Evolutionary conservation across 1,140 invertebrate genomes (phyloP).

Genomic region (Brachionus plicatilis): DNA sequence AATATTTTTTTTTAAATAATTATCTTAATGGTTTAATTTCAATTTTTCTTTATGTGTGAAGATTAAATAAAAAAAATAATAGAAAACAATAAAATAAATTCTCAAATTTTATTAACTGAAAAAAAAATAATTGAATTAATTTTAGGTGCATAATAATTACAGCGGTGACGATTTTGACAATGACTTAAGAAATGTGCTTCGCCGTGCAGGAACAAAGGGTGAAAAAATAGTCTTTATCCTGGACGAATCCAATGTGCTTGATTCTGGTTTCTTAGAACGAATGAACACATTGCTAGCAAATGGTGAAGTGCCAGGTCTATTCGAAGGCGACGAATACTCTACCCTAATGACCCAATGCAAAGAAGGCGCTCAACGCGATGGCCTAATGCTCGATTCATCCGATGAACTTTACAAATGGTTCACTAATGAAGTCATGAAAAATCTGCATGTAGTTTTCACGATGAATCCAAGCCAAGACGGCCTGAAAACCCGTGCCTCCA

Average conservation of each 20-base stretch:
- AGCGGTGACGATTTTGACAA: slow-evolving; percentile 97
- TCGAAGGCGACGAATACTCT: slow-evolving; percentile 84
- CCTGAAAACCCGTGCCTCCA: slow-evolving; percentile 92
- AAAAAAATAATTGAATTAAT: not conserved
- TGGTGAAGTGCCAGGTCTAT: slow-evolving; percentile 70
- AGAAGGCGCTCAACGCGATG: slow-evolving; percentile 93
- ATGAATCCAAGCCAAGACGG: slow-evolving; percentile 99
- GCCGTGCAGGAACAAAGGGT: slow-evolving; percentile 89
- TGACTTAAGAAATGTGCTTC: slow-evolving; percentile 83
- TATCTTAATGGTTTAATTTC: no score
- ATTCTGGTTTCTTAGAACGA: slow-evolving; percentile 94
- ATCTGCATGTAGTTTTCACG: slow-evolving; percentile 98
- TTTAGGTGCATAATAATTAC: slow-evolving; percentile 91
- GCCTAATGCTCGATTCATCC: slow-evolving; percentile 93
- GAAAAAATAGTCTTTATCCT: slow-evolving; percentile 99
- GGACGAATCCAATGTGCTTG: slow-evolving; percentile 96
- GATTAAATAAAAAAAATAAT: not conserved
- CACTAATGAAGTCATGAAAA: slow-evolving; percentile 83
- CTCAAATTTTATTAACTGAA: no score
- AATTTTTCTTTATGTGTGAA: no score
- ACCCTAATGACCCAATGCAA: slow-evolving; percentile 99
- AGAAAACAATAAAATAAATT: slow-evolving; percentile 50
- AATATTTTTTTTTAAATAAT: no score
- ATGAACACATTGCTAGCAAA: slow-evolving; percentile 99
- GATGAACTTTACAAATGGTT: slow-evolving; percentile 99